Evolutionary conservation across 2,888 invertebrate genomes (phyloP), one percentile per base, ranked within the genome.

Genomic region (Erpobdella octoculata): DNA sequence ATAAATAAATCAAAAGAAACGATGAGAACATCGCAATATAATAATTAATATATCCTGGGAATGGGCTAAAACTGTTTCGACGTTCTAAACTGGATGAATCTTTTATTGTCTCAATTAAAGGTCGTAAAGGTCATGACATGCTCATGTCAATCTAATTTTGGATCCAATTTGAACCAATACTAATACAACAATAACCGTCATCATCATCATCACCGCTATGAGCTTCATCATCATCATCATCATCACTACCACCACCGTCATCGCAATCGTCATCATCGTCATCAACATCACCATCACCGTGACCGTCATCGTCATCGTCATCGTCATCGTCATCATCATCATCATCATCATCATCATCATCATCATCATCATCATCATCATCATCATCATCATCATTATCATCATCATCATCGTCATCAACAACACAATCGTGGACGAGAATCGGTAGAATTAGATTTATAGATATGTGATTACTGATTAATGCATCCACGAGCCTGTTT

Each of bases 231-330:
- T n/a, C n/a, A n/a, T n/a, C n/a, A n/a, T n/a, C n/a, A n/a, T 41
- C n/a, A 12, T 12, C n/a, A 12, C 12, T 41, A 21, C 58, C n/a
- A 28, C 71, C 67, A 31, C 97, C 97, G 91, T 98, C 97, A 86
- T 97, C 96, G 85, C 97, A 98, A 78, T 93, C 91, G 75, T 92
- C 89, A 84, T 25, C 59, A 21, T 59, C 59, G 33, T 62, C 62
- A 28, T 62, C 62, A 28, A 31, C 62, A 62, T 62, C 62, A 62
- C 33, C 62, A 33, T 62, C 62, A 31, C n/a, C 62, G 33, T 62
- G 31, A 62, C 33, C 62, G 33, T 62, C 62, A 33, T 62, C 62
- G 33, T 62, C 62, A 28, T 28, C 62, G 33, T 62, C 62, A 62
- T 62, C 62, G 33, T 62, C 62, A 28, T 62, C 62, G 33, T 62